A percentile compares a stretch with the other conserved stretches of the same genome.
Evolutionary conservation across 2,113 vertebrate species (phyloP).

Genomic region (Antechinus stuartii): DNA sequence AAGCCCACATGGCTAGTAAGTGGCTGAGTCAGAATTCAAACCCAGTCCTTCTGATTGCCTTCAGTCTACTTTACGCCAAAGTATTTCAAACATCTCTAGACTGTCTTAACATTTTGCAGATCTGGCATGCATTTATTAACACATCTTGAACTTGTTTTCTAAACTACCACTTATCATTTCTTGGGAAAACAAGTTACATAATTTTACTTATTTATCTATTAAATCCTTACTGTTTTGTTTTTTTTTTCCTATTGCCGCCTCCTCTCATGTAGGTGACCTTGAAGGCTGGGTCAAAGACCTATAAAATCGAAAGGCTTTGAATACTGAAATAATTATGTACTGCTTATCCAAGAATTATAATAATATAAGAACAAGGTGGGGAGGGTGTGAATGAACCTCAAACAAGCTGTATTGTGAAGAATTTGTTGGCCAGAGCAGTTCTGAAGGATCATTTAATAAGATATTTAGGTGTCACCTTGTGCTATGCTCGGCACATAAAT

Average conservation of each 20-base stretch:
- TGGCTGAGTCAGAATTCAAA: not conserved
- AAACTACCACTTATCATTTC: not conserved
- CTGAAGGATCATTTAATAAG: too few relatives aligned
- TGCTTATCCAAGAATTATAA: not conserved
- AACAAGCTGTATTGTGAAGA: too few relatives aligned
- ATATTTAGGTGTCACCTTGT: not conserved
- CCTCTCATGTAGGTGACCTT: not conserved
- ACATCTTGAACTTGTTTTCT: not conserved
- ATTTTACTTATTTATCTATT: not conserved
- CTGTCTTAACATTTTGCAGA: not conserved
- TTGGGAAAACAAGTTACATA: not conserved
- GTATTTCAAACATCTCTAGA: not conserved
- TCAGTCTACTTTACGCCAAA: not conserved
- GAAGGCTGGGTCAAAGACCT: not conserved
- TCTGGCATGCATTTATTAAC: conserved; percentile 9
- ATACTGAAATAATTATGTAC: not conserved
- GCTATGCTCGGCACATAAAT: not conserved
- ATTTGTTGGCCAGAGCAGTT: too few relatives aligned
- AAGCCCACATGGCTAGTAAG: not conserved
- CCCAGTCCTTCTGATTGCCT: not conserved
- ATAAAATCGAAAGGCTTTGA: not conserved
- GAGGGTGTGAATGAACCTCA: not conserved
- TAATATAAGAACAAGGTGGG: not conserved
- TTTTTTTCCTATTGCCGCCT: too few relatives aligned
- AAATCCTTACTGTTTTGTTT: not conserved